A percentile compares a stretch with the other conserved stretches of the same genome.
phyloP scores from a whole-genome alignment of 2,797 vertebrate species.

The Buphagus erythrorhynchus region DNA sequence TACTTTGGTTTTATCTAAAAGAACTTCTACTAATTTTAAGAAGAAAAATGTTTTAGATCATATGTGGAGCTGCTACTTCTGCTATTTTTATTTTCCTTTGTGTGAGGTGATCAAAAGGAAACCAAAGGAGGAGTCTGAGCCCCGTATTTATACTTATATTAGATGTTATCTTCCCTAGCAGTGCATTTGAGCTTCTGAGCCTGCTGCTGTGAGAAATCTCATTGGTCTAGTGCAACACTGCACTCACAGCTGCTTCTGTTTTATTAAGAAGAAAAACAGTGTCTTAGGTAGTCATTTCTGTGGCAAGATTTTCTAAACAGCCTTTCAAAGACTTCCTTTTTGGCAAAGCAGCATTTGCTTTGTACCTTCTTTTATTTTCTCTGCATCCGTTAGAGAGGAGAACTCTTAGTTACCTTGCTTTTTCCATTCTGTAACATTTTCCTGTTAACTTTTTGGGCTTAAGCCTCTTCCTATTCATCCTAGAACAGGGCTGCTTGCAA shows the following conservation, averaged over 20 bases:
- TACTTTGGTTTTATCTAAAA: not conserved
- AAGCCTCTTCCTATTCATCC: not conserved
- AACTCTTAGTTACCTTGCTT: not conserved
- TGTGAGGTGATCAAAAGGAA: not conserved
- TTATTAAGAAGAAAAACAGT: not conserved
- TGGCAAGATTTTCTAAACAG: not conserved
- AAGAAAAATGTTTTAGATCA: not conserved
- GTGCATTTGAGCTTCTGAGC: not conserved
- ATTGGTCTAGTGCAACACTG: not conserved
- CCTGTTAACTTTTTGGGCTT: not conserved
- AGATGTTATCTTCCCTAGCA: not conserved
- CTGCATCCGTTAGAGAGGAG: not conserved
- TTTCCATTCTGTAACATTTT: not conserved
- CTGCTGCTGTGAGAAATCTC: not conserved
- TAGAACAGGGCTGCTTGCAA: not conserved
- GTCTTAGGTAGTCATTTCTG: not conserved
- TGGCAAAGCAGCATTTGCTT: not conserved
- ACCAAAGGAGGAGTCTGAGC: not conserved
- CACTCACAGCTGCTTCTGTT: not conserved
- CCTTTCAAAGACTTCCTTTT: not conserved
- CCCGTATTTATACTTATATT: not conserved
- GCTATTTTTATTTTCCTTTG: not conserved
- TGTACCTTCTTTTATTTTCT: not conserved
- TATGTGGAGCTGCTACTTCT: not conserved
- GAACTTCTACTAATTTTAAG: not conserved